Evolutionary conservation across 2,888 invertebrate species (phyloP).

Genomic region (Sarcophaga caerulescens): DNA sequence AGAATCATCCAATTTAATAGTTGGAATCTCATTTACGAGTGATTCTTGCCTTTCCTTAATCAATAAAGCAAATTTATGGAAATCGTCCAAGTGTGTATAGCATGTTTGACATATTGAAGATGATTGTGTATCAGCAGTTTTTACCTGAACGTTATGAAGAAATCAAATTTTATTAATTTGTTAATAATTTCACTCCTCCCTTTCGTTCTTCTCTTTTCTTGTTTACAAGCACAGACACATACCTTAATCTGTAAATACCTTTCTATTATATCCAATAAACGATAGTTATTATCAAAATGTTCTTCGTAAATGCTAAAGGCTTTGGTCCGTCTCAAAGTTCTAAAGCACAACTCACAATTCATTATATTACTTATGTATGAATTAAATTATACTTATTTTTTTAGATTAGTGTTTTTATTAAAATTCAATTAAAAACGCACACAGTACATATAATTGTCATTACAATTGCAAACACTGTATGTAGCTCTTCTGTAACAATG

Average conservation of each 20-base stretch:
- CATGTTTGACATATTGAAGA: constrained; percentile 67
- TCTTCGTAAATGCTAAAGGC: constrained; percentile 55
- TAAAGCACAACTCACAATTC: constrained; percentile 68
- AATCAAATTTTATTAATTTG: background rate
- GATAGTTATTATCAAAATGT: constrained; percentile 42
- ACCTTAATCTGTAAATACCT: constrained; percentile 67
- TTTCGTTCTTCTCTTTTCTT: background rate
- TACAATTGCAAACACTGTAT: constrained; percentile 37
- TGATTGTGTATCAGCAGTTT: constrained; percentile 38
- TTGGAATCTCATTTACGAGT: constrained; percentile 57
- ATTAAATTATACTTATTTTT: constrained; percentile 6
- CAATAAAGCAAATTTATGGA: constrained; percentile 66
- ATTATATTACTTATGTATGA: constrained; percentile 55
- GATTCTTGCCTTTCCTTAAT: constrained; percentile 68
- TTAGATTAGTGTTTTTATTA: constrained; percentile 27
- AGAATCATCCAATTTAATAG: constrained; percentile 61
- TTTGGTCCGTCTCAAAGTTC: constrained; percentile 52
- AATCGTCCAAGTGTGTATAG: constrained; percentile 67
- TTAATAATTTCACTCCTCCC: background rate
- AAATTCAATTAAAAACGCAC: constrained; percentile 49
- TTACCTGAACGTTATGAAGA: constrained; percentile 39
- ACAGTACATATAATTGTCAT: constrained; percentile 41
- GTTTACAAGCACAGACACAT: constrained; percentile 64
- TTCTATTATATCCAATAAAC: constrained; percentile 61
- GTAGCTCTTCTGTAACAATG: constrained; percentile 18